Conservation (phyloP, 2,797 vertebrate genomes). For the Lacerta agilis region DNA sequence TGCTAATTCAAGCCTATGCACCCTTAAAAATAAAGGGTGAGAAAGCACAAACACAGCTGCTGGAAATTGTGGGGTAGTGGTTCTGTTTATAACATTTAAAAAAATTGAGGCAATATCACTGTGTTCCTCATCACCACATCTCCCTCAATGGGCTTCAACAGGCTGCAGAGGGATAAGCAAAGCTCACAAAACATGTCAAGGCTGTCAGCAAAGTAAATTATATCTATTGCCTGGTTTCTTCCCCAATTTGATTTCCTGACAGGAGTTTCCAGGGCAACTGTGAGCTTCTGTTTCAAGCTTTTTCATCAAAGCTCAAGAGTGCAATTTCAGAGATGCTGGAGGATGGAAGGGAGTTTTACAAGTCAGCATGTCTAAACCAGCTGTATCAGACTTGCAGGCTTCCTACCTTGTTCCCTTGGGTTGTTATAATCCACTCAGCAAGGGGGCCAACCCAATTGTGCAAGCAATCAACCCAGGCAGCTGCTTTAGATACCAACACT, state of each 20-base stretch:
- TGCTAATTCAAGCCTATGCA: conserved; percentile 68
- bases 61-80: conserved; percentile 70
- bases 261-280: conserved; percentile 44
- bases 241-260: conserved; percentile 37
- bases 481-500: not conserved
- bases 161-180: conserved; percentile 56
- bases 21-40: conserved; percentile 66
- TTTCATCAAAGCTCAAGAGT: conserved; percentile 11
- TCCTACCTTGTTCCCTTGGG: not conserved
- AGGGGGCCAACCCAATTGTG: not conserved
- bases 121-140: conserved; percentile 70
- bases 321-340: conserved; percentile 11
- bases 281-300: conserved; percentile 40
- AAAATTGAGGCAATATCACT: conserved; percentile 62
- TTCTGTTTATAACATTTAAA: conserved; percentile 47
- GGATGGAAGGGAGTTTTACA: not conserved
- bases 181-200: conserved; percentile 64
- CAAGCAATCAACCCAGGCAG: not conserved
- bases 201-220: conserved; percentile 68
- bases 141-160: conserved; percentile 64
- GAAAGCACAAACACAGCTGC: conserved; percentile 79
- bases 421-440: not conserved
- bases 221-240: conserved; percentile 52
- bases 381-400: not conserved
- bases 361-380: conserved; percentile 13